Evolutionary conservation across 2,113 vertebrate species (phyloP), one percentile per base, ranked within the genome.

Genomic region (Argyrosomus japonicus): DNA sequence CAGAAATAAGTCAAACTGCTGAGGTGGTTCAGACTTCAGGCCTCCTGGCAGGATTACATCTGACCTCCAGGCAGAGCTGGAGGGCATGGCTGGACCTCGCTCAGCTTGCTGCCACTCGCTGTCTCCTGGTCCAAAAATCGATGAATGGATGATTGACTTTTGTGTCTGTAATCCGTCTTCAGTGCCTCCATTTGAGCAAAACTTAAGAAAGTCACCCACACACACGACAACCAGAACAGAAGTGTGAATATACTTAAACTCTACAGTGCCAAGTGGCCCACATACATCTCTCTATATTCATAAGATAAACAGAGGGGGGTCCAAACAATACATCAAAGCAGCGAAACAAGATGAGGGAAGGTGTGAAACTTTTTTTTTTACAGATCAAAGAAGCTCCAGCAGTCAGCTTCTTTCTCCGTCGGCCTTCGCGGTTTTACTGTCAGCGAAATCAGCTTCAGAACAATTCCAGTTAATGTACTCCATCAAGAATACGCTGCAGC

Each of bases 381-480:
- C 21, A 70, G 57, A 86, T 88, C 67, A 84, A 69, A 83, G 40
- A 6, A 85, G 68, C 32, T 17, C 15, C 19, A 14, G 45, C 0
- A 60, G 40, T 75, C 77, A 64, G 69, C 56, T 61, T 36, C 45
- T 47, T 79, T 12, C 29, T 65, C 56, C 15, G 5, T 63, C 48
- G 40, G 51, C 36, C 60, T 48, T 60, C 23, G 3, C 0, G 18
- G 32, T 9, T 60, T 60, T 3, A 40, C 60, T 13, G 36, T 83
- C 85, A 77, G 82, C 77, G 32, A 19, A 70, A 0, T 40, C 65
- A 19, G 78, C 71, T 80, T 61, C 53, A 19, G 0, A 57, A 63
- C 64, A 21, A n/a, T 17, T 18, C 25, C 50, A 12, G 19, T 50
- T 51, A 27, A 65, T 43, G 36, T 17, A 17, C n/a, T 8, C 27